phyloP scores from a whole-genome alignment of 2,888 invertebrate genomes.

The Ormyrus labotus region DNA sequence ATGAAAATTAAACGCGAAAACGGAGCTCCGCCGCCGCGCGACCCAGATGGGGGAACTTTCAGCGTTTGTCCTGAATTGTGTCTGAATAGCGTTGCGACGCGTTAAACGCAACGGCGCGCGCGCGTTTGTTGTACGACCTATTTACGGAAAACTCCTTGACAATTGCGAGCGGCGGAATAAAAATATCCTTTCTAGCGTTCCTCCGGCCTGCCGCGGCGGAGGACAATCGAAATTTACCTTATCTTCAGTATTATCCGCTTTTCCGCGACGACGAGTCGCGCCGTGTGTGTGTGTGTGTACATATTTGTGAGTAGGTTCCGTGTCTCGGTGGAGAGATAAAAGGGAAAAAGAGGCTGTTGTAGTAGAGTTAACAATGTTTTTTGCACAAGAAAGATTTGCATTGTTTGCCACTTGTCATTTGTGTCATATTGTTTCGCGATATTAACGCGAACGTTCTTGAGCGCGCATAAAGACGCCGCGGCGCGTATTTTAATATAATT shows the following conservation, averaged over 20 bases:
- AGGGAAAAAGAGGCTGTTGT: no score
- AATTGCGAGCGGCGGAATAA: slow-evolving; percentile 49
- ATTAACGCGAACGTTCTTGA: background rate
- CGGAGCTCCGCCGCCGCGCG: background rate
- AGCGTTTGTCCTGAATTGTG: slow-evolving; percentile 53
- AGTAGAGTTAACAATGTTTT: no score
- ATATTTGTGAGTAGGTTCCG: no score
- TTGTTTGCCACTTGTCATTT: no score
- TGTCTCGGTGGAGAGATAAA: no score
- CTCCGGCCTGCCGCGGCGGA: background rate
- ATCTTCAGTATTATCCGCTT: slow-evolving; percentile 37
- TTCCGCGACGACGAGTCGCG: background rate
- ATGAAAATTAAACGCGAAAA: slow-evolving; percentile 33
- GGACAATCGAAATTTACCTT: slow-evolving; percentile 49
- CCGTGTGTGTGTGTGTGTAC: no score
- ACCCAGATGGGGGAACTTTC: slow-evolving; percentile 46
- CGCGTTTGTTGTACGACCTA: slow-evolving; percentile 47
- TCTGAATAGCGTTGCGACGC: slow-evolving; percentile 46
- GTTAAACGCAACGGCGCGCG: slow-evolving; percentile 30
- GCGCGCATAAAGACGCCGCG: no score
- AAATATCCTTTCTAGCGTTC: slow-evolving; percentile 30
- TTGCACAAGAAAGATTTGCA: no score
- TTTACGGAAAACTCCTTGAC: slow-evolving; percentile 48
- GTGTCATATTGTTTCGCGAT: no score
- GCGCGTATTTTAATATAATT: no score